Percentiles rank a stretch among this genome's conserved stretches.
Evolutionary conservation across 2,113 vertebrate species (phyloP).

Genomic region (Telmatochromis brichardi): DNA sequence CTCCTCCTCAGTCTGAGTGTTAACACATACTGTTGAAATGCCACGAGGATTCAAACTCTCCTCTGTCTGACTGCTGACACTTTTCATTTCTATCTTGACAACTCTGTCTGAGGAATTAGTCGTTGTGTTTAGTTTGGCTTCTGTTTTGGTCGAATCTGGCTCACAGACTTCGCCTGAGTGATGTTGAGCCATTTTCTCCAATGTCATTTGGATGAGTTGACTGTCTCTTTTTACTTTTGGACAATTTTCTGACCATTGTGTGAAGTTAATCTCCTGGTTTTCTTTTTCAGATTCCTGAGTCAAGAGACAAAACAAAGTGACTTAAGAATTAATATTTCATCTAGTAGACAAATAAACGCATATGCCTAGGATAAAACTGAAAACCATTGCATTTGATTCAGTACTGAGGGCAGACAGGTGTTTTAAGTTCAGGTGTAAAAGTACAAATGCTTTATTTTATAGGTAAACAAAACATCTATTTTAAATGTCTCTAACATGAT

Average conservation of each 20-base stretch:
- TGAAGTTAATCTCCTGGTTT: background rate
- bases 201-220: background rate
- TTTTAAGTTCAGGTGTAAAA: background rate
- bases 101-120: background rate
- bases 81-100: slow-evolving; percentile 1
- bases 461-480: background rate
- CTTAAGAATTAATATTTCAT: background rate
- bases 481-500: background rate
- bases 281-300: slow-evolving; percentile 47
- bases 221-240: background rate
- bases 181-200: background rate
- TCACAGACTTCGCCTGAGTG: slow-evolving; percentile 10
- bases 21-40: background rate
- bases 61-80: slow-evolving; percentile 63
- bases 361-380: background rate
- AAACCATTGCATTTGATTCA: background rate
- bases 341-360: background rate
- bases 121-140: background rate
- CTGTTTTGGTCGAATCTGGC: slow-evolving; percentile 7
- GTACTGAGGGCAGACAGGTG: background rate
- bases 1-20: slow-evolving; percentile 52
- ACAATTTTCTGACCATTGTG: background rate
- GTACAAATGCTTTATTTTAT: background rate
- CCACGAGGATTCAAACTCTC: background rate
- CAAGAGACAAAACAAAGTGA: background rate